Percentiles rank a stretch among this genome's conserved stretches.
phyloP scores from a whole-genome alignment of 2,113 vertebrate species.

The Seriola aureovittata region DNA sequence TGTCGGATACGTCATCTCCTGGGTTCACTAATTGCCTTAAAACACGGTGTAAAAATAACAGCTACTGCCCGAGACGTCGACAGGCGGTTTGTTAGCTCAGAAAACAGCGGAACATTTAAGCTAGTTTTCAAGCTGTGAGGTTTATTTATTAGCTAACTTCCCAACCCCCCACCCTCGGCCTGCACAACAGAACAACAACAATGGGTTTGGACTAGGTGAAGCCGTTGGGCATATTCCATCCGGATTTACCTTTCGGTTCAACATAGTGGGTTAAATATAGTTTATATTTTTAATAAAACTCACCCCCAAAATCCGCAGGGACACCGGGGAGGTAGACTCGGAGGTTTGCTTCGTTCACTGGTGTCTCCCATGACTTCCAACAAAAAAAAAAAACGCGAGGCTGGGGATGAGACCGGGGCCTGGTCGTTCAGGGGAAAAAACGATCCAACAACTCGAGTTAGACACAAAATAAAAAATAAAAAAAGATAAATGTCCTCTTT shows the following conservation, averaged over 20 bases:
- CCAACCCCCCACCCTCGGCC: slow-evolving; percentile 82
- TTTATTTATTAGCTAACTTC: slow-evolving; percentile 75
- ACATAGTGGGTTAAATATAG: slow-evolving; percentile 8
- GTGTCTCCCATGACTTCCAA: slow-evolving; percentile 91
- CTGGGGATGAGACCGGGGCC: slow-evolving; percentile 81
- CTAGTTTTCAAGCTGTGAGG: slow-evolving; percentile 37
- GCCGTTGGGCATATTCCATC: slow-evolving; percentile 42
- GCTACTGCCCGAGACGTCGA: accelerated
- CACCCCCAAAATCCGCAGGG: slow-evolving; percentile 94
- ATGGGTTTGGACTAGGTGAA: slow-evolving; percentile 71
- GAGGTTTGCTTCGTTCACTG: slow-evolving; percentile 91
- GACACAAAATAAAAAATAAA: neutral
- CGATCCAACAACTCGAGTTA: slow-evolving; percentile 25
- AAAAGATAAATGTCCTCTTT: slow-evolving; percentile 10
- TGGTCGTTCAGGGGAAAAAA: slow-evolving; percentile 52
- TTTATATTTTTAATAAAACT: slow-evolving; percentile 65
- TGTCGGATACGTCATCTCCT: slow-evolving; percentile 66
- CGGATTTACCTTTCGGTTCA: slow-evolving; percentile 11
- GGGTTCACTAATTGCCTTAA: slow-evolving; percentile 17
- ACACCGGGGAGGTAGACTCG: slow-evolving; percentile 90
- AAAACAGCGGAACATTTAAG: neutral
- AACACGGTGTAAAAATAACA: neutral
- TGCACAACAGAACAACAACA: slow-evolving; percentile 80
- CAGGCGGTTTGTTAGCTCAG: accelerated
- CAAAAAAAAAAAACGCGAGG: slow-evolving; percentile 70